A percentile compares a stretch with the other conserved stretches of the same genome.
phyloP scores from a whole-genome alignment of 1,140 invertebrate genomes.

The Pseudomyrmex cubaensis region DNA sequence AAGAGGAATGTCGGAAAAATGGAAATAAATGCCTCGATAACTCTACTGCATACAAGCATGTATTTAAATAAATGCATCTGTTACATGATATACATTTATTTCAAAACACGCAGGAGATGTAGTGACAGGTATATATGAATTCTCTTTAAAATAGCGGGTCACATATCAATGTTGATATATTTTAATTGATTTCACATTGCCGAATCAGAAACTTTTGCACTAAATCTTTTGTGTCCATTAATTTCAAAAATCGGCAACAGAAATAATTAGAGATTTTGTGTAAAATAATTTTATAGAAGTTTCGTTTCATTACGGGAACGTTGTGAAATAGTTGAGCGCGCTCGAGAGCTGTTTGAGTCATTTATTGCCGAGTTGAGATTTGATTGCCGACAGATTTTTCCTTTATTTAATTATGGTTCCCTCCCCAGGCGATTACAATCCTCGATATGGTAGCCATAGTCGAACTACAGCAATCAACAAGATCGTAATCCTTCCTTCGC shows the following conservation, averaged over 20 bases:
- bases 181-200: slow-evolving; percentile 44
- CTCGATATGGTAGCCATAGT: slow-evolving; percentile 66
- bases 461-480: slow-evolving; percentile 78
- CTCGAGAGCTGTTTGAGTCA: neutral
- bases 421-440: slow-evolving; percentile 55
- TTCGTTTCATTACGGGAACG: neutral
- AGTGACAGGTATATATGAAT: slow-evolving; percentile 44
- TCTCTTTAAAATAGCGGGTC: slow-evolving; percentile 39
- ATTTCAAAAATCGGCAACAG: slow-evolving; percentile 14
- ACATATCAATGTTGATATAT: slow-evolving; percentile 35
- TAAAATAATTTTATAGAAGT: neutral
- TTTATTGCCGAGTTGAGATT: neutral
- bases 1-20: slow-evolving; percentile 50
- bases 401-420: slow-evolving; percentile 65
- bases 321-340: no score
- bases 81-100: slow-evolving; percentile 42
- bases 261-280: neutral
- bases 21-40: slow-evolving; percentile 47
- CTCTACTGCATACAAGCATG: slow-evolving; percentile 33
- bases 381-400: slow-evolving; percentile 70
- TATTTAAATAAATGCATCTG: slow-evolving; percentile 21
- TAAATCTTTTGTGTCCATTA: slow-evolving; percentile 1
- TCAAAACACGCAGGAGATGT: slow-evolving; percentile 1
- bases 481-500: slow-evolving; percentile 73
- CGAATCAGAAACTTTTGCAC: slow-evolving; percentile 10